Evolutionary conservation across 2,888 invertebrate genomes (phyloP), one percentile per base, ranked within the genome.

Genomic region (Eristalinus sepulchralis): DNA sequence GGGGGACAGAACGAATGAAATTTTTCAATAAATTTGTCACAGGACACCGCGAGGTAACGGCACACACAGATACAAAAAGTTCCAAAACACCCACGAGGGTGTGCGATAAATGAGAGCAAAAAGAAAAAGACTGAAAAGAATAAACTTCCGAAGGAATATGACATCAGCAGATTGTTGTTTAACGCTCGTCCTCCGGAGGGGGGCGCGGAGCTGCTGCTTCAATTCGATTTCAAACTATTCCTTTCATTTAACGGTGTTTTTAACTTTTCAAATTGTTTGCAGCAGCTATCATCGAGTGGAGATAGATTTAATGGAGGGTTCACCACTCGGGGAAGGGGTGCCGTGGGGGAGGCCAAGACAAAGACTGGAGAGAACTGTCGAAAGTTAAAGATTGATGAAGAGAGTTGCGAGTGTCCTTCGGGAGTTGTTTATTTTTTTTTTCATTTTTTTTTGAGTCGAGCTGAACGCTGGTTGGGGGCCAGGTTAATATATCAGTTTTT

Each of bases 101-200:
- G 39, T 47, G 47, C 6, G 17, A 39, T 13, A 39, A 39, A 39
- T 13, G 39, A 39, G n/a, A 0, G 13, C 13, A n/a, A n/a, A 55
- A 55, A 22, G 62, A 22, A 72, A 63, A 71, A 66, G 67, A 81
- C 39, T 57, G 78, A 80, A 84, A 84, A 27, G 27, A 27, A 79
- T 73, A 78, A 84, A 80, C 79, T 68, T 79, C 63, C 34, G 22
- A 62, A 55, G 67, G 62, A 80, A 84, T 84, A 72, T 84, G 84
- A 76, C 81, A 84, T 81, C 81, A 84, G 84, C 84, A 81, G 84
- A 81, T 84, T 81, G 22, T 76, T 68, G 22, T 76, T 68, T 80
- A 70, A 73, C 63, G 68, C 63, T 10, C 11, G 59, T 67, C 55
- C 20, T 3, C n/a, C n/a, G 6, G n/a, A n/a, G n/a, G 36, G 36